Evolutionary conservation across 2,113 vertebrate species (phyloP).

Genomic region (Bucco capensis): DNA sequence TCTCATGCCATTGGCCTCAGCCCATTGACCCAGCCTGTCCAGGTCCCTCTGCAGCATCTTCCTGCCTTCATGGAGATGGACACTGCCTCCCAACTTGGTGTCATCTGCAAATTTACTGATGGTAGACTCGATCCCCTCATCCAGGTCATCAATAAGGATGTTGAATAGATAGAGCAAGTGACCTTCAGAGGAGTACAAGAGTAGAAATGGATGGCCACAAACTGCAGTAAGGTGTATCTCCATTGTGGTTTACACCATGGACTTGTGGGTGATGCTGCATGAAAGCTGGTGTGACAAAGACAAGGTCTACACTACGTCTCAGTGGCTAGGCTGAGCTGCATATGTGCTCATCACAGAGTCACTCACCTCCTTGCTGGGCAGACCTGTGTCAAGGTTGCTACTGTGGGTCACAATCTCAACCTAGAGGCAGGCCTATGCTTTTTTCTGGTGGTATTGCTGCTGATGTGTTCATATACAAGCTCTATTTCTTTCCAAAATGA

Average conservation of each 20-base stretch:
- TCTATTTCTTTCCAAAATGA: background rate
- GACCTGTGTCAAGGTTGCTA: background rate
- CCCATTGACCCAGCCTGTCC: no score
- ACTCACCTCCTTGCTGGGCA: background rate
- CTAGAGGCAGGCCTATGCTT: background rate
- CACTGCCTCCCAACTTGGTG: no score
- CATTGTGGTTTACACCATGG: background rate
- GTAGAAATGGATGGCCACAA: background rate
- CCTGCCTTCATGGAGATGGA: no score
- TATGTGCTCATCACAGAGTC: rapidly evolving
- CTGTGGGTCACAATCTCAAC: background rate
- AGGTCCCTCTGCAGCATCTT: no score
- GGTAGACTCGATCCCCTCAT: no score
- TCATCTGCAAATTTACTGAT: no score
- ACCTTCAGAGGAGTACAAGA: background rate
- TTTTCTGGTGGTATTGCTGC: background rate
- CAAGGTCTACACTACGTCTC: background rate
- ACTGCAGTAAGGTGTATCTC: background rate
- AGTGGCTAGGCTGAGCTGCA: background rate
- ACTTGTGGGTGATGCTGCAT: background rate
- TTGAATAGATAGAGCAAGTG: background rate
- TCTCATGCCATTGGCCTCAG: no score
- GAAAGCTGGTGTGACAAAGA: background rate
- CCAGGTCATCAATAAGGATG: no score
- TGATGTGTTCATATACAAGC: background rate